phyloP scores from a whole-genome alignment of 2,113 vertebrate species.

The Cariama cristata region DNA sequence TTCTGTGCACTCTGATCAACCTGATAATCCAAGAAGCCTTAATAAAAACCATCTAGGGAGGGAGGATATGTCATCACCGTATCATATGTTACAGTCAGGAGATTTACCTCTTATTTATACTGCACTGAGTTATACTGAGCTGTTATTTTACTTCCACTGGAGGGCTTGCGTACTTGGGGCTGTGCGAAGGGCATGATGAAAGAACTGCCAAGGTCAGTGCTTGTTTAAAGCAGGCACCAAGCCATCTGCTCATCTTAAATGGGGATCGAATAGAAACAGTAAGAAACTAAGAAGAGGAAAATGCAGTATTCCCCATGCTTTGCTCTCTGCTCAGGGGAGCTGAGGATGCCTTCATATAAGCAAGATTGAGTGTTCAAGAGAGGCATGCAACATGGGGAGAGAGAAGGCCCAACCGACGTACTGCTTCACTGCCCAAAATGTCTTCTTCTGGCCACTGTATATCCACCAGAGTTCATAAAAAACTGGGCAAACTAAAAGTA shows the following conservation, averaged over 20 bases:
- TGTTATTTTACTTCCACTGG: background rate
- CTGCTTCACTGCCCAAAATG: background rate
- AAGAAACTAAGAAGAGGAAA: background rate
- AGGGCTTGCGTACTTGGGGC: background rate
- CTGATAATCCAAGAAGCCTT: slow-evolving; percentile 47
- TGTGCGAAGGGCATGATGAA: background rate
- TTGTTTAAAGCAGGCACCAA: background rate
- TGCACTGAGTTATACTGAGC: fast-evolving
- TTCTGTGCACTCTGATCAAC: slow-evolving; percentile 52
- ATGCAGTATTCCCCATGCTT: background rate
- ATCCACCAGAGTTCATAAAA: background rate
- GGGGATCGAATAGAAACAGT: background rate
- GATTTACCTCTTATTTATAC: slow-evolving; percentile 3
- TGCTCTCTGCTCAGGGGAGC: background rate
- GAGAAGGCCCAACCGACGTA: background rate
- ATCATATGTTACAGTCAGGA: slow-evolving; percentile 25
- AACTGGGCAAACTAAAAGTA: background rate
- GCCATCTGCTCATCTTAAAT: background rate
- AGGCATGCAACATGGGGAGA: background rate
- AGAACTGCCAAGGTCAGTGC: background rate
- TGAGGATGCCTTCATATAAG: background rate
- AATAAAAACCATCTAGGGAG: slow-evolving; percentile 40
- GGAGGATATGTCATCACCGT: slow-evolving; percentile 19
- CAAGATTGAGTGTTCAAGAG: background rate
- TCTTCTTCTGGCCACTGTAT: background rate